Percentiles rank a stretch among this genome's conserved stretches.
phyloP scores from a whole-genome alignment of 1,140 invertebrate genomes.

The Zaprionus gabonicus region DNA sequence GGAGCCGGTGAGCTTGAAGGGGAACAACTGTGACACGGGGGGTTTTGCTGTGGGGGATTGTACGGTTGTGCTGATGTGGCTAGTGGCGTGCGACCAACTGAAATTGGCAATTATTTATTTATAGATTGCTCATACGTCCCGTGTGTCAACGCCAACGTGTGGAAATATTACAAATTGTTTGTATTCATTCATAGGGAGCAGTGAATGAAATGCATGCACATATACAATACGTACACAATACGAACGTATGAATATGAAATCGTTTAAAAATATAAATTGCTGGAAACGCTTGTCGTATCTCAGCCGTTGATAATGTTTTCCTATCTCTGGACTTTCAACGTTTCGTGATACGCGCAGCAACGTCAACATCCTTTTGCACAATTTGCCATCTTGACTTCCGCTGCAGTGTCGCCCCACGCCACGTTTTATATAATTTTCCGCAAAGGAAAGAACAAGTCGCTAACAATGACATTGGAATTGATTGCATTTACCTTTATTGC shows the following conservation, averaged over 20 bases:
- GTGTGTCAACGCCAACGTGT: slow-evolving; percentile 29
- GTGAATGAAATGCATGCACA: slow-evolving; percentile 44
- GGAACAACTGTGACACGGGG: background rate
- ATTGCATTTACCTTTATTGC: slow-evolving; percentile 81
- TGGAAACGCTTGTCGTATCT: slow-evolving; percentile 13
- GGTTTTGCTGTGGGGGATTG: background rate
- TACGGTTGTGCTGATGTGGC: slow-evolving; percentile 11
- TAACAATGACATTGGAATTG: slow-evolving; percentile 68
- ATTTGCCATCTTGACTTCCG: slow-evolving; percentile 47
- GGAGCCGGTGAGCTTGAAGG: background rate
- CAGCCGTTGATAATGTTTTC: slow-evolving; percentile 15
- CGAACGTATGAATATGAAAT: slow-evolving; percentile 1
- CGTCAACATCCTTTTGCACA: slow-evolving; percentile 19
- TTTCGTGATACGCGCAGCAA: background rate
- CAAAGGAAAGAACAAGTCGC: slow-evolving; percentile 13
- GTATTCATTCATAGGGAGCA: slow-evolving; percentile 62
- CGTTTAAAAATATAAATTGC: slow-evolving; percentile 2
- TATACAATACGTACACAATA: slow-evolving; percentile 15
- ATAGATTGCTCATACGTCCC: slow-evolving; percentile 69
- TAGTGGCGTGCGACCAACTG: slow-evolving; percentile 29
- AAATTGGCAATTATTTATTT: slow-evolving; percentile 60
- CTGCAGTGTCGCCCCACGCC: slow-evolving; percentile 14
- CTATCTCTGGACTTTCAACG: slow-evolving; percentile 21
- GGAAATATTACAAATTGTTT: slow-evolving; percentile 60
- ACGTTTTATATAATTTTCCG: slow-evolving; percentile 71